Evolutionary conservation across 2,888 invertebrate genomes (phyloP).

Genomic region (Cacoxenus indagator): DNA sequence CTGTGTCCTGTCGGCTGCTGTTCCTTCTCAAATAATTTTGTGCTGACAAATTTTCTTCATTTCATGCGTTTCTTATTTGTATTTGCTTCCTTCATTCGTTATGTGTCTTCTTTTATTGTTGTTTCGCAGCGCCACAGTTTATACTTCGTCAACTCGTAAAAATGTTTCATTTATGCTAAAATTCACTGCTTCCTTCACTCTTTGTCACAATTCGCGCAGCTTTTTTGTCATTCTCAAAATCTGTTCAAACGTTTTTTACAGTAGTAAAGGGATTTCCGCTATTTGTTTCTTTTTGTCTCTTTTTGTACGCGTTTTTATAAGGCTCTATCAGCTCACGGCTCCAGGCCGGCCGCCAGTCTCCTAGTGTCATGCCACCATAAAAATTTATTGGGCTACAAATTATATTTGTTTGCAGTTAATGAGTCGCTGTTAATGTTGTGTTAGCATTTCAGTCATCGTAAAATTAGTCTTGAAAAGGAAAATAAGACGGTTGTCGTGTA

Average conservation of each 20-base stretch:
- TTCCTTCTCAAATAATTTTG: not conserved
- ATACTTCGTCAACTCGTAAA: constrained; percentile 55
- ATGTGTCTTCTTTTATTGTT: constrained; percentile 22
- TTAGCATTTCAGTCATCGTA: constrained; percentile 57
- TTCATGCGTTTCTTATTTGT: constrained; percentile 21
- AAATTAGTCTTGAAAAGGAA: constrained; percentile 27
- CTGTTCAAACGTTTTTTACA: not conserved
- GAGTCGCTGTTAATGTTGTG: constrained; percentile 54
- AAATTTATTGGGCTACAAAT: constrained; percentile 59
- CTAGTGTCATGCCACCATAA: too few species aligned
- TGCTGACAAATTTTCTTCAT: constrained; percentile 33
- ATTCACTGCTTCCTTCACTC: constrained; percentile 12
- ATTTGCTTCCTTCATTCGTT: constrained; percentile 31
- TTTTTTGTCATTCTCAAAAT: constrained; percentile 1
- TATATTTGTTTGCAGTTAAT: constrained; percentile 60
- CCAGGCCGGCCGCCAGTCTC: too few species aligned
- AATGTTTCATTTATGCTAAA: constrained; percentile 63
- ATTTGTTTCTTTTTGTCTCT: constrained; percentile 1
- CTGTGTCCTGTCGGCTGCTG: not conserved
- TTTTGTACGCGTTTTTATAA: constrained; percentile 35
- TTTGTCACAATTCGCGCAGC: constrained; percentile 32
- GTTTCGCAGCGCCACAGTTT: constrained; percentile 34
- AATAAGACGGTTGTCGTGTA: not conserved
- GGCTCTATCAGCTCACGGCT: too few species aligned
- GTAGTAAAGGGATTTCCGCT: constrained; percentile 11